These are phyloP conservation scores for Lepetodrilus schrolli DNA, from an alignment of 2,888 invertebrate genomes.

Conservation along the genomic window DNA sequence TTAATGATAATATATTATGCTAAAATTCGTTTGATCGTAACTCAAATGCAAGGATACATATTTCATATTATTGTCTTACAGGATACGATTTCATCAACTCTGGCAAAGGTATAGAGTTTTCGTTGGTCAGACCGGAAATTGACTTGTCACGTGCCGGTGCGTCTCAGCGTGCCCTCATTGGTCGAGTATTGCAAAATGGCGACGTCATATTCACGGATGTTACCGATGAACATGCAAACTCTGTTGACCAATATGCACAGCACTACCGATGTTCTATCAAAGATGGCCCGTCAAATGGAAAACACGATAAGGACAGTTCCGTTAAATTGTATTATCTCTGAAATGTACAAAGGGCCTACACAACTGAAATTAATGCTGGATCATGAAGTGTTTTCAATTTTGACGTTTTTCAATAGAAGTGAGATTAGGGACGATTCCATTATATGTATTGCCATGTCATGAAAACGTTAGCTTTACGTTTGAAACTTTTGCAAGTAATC, in stretches of 20 bases:
- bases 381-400: too few species aligned
- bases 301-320: neutral
- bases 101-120: conserved; percentile 23
- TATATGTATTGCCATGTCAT: too few species aligned
- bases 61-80: neutral
- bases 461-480: too few species aligned
- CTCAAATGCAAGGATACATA: too few species aligned
- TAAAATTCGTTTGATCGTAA: too few species aligned
- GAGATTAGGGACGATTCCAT: too few species aligned
- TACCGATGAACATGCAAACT: neutral
- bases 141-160: conserved; percentile 1
- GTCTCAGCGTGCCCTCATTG: conserved; percentile 2
- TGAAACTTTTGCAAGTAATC: too few species aligned
- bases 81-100: conserved; percentile 24
- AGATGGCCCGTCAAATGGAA: neutral
- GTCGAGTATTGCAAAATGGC: conserved; percentile 24
- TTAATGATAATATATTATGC: too few species aligned
- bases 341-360: too few species aligned
- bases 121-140: neutral
- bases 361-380: too few species aligned
- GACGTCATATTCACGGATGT: conserved; percentile 28
- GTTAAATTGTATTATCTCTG: conserved; percentile 8
- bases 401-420: too few species aligned
- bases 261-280: conserved; percentile 5
- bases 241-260: neutral